These are phyloP conservation scores for Alosa sapidissima DNA, from an alignment of 2,797 vertebrate genomes.

Conservation along the genomic window DNA sequence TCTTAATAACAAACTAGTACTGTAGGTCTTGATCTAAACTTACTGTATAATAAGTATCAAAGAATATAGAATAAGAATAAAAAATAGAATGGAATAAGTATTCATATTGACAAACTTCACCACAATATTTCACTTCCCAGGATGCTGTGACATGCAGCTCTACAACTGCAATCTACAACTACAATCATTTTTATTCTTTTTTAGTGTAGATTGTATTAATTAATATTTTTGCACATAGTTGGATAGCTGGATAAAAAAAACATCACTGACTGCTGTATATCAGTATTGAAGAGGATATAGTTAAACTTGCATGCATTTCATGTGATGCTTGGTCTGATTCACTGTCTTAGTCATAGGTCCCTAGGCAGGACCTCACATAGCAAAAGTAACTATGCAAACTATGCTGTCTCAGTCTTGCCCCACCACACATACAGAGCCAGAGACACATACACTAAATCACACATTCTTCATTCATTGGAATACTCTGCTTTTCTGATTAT, in stretches of 20 bases:
- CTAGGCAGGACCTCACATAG: slow-evolving; percentile 36
- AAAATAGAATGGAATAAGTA: no score
- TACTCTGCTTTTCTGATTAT: slow-evolving; percentile 26
- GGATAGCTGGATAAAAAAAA: background rate
- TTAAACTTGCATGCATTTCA: slow-evolving; percentile 63
- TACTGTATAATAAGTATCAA: no score
- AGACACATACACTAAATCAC: background rate
- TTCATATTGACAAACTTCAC: no score
- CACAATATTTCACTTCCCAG: no score
- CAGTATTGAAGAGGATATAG: slow-evolving; percentile 50
- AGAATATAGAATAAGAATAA: no score
- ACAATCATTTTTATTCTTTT: background rate
- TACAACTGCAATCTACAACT: no score
- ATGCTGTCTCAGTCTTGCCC: slow-evolving; percentile 18
- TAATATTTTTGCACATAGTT: background rate
- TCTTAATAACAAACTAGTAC: no score
- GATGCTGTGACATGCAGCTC: no score
- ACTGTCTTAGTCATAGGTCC: slow-evolving; percentile 55
- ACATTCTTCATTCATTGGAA: slow-evolving; percentile 37
- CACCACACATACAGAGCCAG: background rate
- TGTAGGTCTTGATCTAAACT: no score
- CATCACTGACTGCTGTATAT: background rate
- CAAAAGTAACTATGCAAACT: slow-evolving; percentile 51
- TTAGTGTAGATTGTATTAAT: background rate
- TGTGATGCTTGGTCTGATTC: slow-evolving; percentile 60